Evolutionary conservation across 1,140 invertebrate species (phyloP).

Genomic region (Drosophila paulistorum): DNA sequence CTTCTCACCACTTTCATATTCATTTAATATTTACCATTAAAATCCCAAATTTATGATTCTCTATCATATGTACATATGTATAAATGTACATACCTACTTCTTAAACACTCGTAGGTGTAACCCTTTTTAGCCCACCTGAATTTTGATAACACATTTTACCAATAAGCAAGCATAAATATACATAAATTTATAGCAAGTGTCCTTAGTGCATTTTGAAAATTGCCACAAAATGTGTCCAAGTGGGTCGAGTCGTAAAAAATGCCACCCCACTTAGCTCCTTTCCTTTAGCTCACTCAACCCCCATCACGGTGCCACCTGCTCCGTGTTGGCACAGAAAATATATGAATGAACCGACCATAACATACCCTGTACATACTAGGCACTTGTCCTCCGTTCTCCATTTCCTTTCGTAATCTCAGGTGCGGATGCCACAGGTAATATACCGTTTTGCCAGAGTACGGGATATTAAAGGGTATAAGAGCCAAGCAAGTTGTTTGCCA

Average conservation of each 20-base stretch:
- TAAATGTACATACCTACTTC: slow-evolving; percentile 8
- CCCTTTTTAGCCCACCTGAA: slow-evolving; percentile 54
- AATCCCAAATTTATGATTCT: slow-evolving; percentile 51
- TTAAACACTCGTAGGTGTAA: slow-evolving; percentile 35
- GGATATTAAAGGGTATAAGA: not conserved
- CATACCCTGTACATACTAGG: not conserved
- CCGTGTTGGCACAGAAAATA: not conserved
- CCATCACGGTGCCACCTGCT: slow-evolving; percentile 54
- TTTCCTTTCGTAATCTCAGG: too few relatives aligned
- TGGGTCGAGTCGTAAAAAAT: slow-evolving; percentile 66
- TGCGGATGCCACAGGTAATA: too few relatives aligned
- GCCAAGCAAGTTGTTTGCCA: slow-evolving; percentile 46
- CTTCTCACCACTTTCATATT: slow-evolving; percentile 19
- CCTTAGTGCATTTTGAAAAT: slow-evolving; percentile 72
- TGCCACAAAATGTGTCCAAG: slow-evolving; percentile 69
- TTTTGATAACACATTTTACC: slow-evolving; percentile 60
- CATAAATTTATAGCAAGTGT: slow-evolving; percentile 72
- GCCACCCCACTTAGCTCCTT: slow-evolving; percentile 23
- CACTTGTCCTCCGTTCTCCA: too few relatives aligned
- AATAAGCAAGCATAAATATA: slow-evolving; percentile 73
- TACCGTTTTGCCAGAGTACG: not conserved
- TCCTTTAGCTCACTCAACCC: not conserved
- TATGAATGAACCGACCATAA: not conserved
- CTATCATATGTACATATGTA: not conserved
- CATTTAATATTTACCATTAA: slow-evolving; percentile 18